phyloP scores from a whole-genome alignment of 2,797 vertebrate genomes.

The Ceryle rudis region DNA sequence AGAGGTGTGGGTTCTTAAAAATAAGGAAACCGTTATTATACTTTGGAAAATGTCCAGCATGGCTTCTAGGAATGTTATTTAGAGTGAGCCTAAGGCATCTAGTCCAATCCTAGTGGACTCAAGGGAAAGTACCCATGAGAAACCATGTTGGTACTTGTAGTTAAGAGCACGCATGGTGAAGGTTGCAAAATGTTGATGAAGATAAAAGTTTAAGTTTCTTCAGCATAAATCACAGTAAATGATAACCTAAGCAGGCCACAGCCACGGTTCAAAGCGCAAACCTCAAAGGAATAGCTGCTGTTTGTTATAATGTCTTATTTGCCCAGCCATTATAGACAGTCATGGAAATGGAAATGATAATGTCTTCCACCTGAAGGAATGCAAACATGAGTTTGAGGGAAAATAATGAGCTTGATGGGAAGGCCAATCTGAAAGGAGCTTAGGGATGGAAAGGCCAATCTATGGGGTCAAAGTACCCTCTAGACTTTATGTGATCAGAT shows the following conservation, averaged over 20 bases:
- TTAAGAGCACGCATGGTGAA: background rate
- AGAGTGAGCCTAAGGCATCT: background rate
- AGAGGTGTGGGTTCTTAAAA: background rate
- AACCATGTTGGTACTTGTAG: background rate
- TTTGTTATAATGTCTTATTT: background rate
- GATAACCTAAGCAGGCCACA: background rate
- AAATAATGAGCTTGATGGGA: background rate
- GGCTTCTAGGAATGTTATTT: background rate
- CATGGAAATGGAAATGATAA: background rate
- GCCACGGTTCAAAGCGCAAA: background rate
- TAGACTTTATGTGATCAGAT: background rate
- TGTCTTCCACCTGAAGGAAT: background rate
- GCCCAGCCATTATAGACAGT: background rate
- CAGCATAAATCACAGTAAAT: background rate
- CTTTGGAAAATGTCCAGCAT: conserved; percentile 7
- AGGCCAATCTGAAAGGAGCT: background rate
- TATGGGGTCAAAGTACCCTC: background rate
- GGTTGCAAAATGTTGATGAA: background rate
- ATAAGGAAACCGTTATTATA: background rate
- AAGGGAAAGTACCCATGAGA: background rate
- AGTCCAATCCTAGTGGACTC: background rate
- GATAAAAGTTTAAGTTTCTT: background rate
- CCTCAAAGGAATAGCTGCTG: background rate
- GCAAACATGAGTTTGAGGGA: background rate
- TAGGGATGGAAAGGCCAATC: background rate